Evolutionary conservation across 2,113 vertebrate species (phyloP), one percentile per base, ranked within the genome.

Genomic region (Rhinogobius similis): DNA sequence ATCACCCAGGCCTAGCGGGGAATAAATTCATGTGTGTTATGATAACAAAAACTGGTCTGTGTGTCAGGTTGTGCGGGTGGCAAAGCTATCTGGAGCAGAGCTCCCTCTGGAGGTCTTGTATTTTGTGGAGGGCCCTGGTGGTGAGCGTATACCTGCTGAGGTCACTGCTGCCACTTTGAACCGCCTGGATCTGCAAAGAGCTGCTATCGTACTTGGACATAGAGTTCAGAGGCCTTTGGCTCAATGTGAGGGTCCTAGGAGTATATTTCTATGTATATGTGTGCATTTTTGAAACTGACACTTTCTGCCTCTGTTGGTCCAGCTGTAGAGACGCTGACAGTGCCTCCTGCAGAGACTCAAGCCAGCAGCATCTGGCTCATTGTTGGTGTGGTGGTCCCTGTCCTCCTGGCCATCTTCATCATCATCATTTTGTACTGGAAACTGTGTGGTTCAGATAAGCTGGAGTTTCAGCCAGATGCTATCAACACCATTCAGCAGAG

Each of bases 391-490:
- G 94, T 94, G 0, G 95, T 98, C 12, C 98, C 98, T 0, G 95
- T 96, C 16, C 86, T 96, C 18, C 95, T 99, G 76, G 97, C 97
- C 0, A 70, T 94, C 23, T 92, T 97, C 82, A 97, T 99, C 5
- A 93, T 99, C 21, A 77, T 94, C 86, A 96, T 99, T 86, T 95
- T 99, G 53, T 99, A 99, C 90, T 98, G 97, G 97, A 99, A 99
- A 39, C 92, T 99, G 59, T 99, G 98, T 43, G 94, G 96, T 79
- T 97, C 97, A 0, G 97, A 99, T 90, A 98, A 98, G 79, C 89
- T 99, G 38, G 98, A 99, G 90, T 99, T 99, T 68, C 97, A 99
- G 80, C 96, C 98, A 0, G 98, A 99, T 21, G 93, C 96, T 0
- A 93, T 99, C 82, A 97, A 94, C 93, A 97, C 94, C 87, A 92